Percentiles rank a stretch among this genome's conserved stretches.
These are phyloP conservation scores for Ptiloglossa arizonensis DNA, from an alignment of 1,140 invertebrate genomes.

Conservation along the genomic window DNA sequence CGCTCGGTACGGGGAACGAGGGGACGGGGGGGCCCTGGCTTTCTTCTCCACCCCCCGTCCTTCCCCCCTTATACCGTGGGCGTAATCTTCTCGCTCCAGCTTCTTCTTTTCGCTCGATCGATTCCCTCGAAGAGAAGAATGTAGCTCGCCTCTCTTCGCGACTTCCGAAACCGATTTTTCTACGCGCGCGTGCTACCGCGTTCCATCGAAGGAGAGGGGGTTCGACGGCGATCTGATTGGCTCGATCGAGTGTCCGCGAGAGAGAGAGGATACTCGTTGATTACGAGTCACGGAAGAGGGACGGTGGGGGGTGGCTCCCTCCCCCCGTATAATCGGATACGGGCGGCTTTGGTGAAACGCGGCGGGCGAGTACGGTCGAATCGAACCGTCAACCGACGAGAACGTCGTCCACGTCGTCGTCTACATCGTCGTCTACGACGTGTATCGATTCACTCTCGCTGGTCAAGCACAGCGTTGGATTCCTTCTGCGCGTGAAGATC, in stretches of 20 bases:
- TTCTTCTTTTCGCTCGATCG: slow-evolving; percentile 62
- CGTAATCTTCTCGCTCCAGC: slow-evolving; percentile 44
- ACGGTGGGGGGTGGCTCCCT: too few species aligned
- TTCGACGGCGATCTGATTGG: slow-evolving; percentile 27
- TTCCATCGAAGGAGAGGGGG: too few species aligned
- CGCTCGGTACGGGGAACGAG: not conserved
- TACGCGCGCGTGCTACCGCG: not conserved
- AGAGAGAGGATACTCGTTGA: slow-evolving; percentile 36
- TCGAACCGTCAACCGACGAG: slow-evolving; percentile 5
- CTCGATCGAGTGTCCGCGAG: slow-evolving; percentile 23
- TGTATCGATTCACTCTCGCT: slow-evolving; percentile 6
- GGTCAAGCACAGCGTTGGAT: slow-evolving; percentile 22
- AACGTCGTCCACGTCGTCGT: not conserved
- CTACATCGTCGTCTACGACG: too few species aligned
- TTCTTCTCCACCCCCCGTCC: slow-evolving; percentile 33
- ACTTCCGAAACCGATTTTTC: slow-evolving; percentile 41
- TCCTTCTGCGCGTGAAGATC: not conserved
- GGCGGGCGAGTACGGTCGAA: slow-evolving; percentile 10
- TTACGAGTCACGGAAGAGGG: slow-evolving; percentile 7
- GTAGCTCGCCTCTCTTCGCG: slow-evolving; percentile 49
- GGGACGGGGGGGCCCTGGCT: not conserved
- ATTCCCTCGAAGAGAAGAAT: slow-evolving; percentile 54
- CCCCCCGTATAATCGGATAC: slow-evolving; percentile 27
- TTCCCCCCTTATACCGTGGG: slow-evolving; percentile 31
- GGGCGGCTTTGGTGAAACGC: slow-evolving; percentile 23